These are phyloP conservation scores for Halcyon chelicuti DNA, from an alignment of 2,797 vertebrate genomes.

Conservation along the genomic window DNA sequence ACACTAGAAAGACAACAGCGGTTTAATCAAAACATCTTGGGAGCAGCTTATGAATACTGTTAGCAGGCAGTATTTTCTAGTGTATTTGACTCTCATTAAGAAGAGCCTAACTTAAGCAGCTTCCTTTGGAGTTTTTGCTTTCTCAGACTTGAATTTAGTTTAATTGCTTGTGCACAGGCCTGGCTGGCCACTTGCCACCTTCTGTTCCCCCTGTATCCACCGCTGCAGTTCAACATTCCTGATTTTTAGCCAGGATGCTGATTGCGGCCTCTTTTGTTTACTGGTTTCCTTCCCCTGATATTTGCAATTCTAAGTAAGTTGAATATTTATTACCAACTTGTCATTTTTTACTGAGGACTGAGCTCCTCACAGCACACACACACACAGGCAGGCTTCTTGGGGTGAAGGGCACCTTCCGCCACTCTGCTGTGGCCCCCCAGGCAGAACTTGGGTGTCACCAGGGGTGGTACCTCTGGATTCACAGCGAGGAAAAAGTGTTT, in stretches of 20 bases:
- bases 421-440: accelerated
- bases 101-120: constrained; percentile 51
- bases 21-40: constrained; percentile 68
- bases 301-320: constrained; percentile 71
- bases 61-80: constrained; percentile 58
- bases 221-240: not conserved
- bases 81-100: constrained; percentile 62
- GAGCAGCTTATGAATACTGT: constrained; percentile 68
- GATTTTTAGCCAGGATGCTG: constrained; percentile 14
- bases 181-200: not conserved
- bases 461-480: not conserved
- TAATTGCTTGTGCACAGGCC: not conserved
- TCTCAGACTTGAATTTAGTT: constrained; percentile 6
- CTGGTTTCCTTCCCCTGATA: constrained; percentile 43
- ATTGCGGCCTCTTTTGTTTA: constrained; percentile 16
- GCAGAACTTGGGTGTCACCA: not conserved
- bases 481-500: not conserved
- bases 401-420: not conserved
- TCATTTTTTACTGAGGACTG: not conserved
- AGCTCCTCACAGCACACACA: accelerated
- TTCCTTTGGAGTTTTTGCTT: constrained; percentile 47
- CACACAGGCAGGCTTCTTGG: not conserved
- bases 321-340: constrained; percentile 61
- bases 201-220: not conserved
- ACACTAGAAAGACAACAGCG: constrained; percentile 52